These are phyloP conservation scores for Stictocephala bisonia DNA, from an alignment of 2,888 invertebrate species.

Conservation along the genomic window DNA sequence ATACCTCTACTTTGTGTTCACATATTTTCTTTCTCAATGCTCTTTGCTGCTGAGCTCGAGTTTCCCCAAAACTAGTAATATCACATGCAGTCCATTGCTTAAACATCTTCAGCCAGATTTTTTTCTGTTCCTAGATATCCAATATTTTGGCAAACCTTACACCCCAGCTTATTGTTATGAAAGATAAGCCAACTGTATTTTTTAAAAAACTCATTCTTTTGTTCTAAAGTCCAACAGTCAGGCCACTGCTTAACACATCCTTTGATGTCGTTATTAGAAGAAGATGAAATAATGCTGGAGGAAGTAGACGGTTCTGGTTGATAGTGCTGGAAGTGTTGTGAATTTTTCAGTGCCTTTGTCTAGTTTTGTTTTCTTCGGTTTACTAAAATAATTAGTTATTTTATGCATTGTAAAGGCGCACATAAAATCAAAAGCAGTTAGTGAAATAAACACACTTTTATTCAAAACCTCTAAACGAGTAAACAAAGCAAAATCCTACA, in stretches of 20 bases:
- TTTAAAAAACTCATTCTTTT: conserved; percentile 31
- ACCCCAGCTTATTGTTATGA: conserved; percentile 30
- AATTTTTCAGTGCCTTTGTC: background rate
- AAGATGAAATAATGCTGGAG: conserved; percentile 18
- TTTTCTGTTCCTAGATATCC: conserved; percentile 29
- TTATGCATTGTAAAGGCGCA: background rate
- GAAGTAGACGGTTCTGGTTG: background rate
- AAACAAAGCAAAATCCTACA: too few relatives aligned
- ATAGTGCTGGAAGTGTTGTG: background rate
- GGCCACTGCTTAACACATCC: too few relatives aligned
- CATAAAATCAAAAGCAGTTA: background rate
- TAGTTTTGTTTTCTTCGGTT: background rate
- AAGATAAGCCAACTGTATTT: too few relatives aligned
- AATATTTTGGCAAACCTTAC: background rate
- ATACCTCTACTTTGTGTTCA: too few relatives aligned
- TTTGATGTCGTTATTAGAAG: conserved; percentile 18
- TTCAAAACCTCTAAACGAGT: too few relatives aligned
- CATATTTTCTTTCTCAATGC: too few relatives aligned
- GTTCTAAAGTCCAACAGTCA: too few relatives aligned
- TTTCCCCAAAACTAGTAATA: conserved; percentile 25
- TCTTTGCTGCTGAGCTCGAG: background rate
- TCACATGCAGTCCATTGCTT: conserved; percentile 31
- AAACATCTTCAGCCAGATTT: conserved; percentile 22
- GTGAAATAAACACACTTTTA: background rate
- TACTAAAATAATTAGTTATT: too few relatives aligned